Percentiles rank a stretch among this genome's conserved stretches.
These are phyloP conservation scores for Hypomecis punctinalis DNA, from an alignment of 2,888 invertebrate species.

Conservation along the genomic window DNA sequence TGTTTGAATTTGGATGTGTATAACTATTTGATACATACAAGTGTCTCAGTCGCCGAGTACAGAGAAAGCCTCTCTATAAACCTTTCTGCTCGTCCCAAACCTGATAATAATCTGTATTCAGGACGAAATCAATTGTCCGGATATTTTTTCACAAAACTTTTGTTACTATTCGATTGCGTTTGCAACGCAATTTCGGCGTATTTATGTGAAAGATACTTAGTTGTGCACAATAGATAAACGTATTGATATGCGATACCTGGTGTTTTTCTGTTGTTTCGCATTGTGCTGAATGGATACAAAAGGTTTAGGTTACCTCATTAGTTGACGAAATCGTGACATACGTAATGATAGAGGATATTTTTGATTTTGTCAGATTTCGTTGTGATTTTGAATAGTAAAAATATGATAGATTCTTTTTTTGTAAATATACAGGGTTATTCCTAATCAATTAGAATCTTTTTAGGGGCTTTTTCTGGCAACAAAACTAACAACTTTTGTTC, in stretches of 20 bases:
- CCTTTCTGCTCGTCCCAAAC: conserved; percentile 53
- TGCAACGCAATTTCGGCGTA: conserved; percentile 72
- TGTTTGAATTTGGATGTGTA: too few relatives aligned
- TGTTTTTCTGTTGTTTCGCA: conserved; percentile 66
- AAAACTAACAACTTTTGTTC: too few relatives aligned
- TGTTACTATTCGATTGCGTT: conserved; percentile 79
- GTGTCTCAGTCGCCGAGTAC: too few relatives aligned
- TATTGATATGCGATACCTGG: conserved; percentile 79
- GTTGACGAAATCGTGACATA: conserved; percentile 19
- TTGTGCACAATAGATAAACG: conserved; percentile 77
- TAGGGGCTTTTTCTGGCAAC: too few relatives aligned
- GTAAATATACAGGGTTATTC: too few relatives aligned
- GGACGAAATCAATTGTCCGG: conserved; percentile 77
- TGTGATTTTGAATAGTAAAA: not conserved
- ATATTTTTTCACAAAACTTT: conserved; percentile 64
- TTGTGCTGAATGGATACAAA: conserved; percentile 60
- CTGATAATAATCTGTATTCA: conserved; percentile 82
- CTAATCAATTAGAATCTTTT: too few relatives aligned
- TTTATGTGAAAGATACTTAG: conserved; percentile 73
- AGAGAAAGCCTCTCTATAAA: too few relatives aligned
- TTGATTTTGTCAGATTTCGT: not conserved
- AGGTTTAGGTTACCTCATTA: conserved; percentile 50
- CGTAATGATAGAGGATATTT: conserved; percentile 29
- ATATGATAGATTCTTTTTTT: too few relatives aligned
- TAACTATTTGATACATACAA: too few relatives aligned